Evolutionary conservation across 2,888 invertebrate species (phyloP).

Genomic region (Acleris holmiana): DNA sequence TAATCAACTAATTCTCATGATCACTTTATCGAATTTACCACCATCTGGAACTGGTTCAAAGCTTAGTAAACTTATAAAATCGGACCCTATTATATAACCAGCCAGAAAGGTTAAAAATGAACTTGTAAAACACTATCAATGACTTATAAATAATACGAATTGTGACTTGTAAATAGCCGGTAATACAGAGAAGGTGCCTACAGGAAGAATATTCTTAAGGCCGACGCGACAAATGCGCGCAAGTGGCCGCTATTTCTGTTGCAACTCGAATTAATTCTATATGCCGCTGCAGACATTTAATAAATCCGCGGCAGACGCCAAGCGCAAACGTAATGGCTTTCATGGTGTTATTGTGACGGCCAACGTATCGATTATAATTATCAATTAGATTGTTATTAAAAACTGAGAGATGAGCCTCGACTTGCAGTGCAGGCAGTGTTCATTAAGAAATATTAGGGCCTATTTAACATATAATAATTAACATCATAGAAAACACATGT

Average conservation of each 20-base stretch:
- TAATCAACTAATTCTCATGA: no score
- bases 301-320: slow-evolving; percentile 28
- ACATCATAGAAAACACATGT: no score
- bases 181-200: not conserved
- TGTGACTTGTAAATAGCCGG: not conserved
- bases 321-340: slow-evolving; percentile 43
- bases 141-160: no score
- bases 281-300: slow-evolving; percentile 43
- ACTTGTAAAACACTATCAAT: not conserved
- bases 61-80: no score
- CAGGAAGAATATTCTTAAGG: slow-evolving; percentile 24
- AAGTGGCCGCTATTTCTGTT: slow-evolving; percentile 56
- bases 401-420: not conserved
- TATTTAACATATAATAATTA: no score
- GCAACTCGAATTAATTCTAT: slow-evolving; percentile 51
- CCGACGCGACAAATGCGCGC: slow-evolving; percentile 43
- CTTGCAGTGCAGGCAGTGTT: not conserved
- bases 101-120: no score
- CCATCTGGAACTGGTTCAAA: no score
- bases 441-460: not conserved
- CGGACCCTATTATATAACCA: no score
- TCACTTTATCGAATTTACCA: not conserved
- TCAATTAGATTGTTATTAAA: slow-evolving; percentile 1
- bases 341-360: slow-evolving; percentile 42
- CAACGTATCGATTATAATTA: slow-evolving; percentile 3